Evolutionary conservation across 2,797 vertebrate genomes (phyloP).

Genomic region (Xenopus petersii): DNA sequence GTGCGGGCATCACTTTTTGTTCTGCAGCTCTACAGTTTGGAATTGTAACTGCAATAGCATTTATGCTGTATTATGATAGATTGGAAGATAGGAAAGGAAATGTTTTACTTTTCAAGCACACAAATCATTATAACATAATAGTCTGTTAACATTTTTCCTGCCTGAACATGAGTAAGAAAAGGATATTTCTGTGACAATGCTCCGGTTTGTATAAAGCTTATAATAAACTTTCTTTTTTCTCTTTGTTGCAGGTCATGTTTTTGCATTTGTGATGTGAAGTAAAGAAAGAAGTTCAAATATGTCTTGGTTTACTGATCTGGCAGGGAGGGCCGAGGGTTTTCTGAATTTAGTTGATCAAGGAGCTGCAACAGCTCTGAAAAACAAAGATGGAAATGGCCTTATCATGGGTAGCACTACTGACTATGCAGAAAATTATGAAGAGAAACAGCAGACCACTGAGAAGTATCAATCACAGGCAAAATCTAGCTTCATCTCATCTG

Average conservation of each 20-base stretch:
- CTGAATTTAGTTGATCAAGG: conserved; percentile 95
- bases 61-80: no score
- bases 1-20: no score
- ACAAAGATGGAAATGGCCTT: conserved; percentile 55
- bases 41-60: no score
- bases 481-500: conserved; percentile 76
- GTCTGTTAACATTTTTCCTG: no score
- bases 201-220: no score
- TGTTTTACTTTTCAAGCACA: no score
- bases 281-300: conserved; percentile 63
- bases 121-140: no score
- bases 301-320: conserved; percentile 93
- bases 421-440: conserved; percentile 58
- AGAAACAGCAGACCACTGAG: conserved; percentile 54
- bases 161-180: no score
- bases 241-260: conserved; percentile 46
- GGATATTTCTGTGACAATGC: no score
- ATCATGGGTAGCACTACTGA: conserved; percentile 56
- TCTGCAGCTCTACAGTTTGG: no score
- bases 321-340: conserved; percentile 91
- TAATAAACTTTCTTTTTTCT: neutral
- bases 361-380: conserved; percentile 83
- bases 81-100: no score
- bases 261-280: conserved; percentile 17
- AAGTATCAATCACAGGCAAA: conserved; percentile 58